Evolutionary conservation across 2,888 invertebrate species (phyloP).

Genomic region (Phania funesta): DNA sequence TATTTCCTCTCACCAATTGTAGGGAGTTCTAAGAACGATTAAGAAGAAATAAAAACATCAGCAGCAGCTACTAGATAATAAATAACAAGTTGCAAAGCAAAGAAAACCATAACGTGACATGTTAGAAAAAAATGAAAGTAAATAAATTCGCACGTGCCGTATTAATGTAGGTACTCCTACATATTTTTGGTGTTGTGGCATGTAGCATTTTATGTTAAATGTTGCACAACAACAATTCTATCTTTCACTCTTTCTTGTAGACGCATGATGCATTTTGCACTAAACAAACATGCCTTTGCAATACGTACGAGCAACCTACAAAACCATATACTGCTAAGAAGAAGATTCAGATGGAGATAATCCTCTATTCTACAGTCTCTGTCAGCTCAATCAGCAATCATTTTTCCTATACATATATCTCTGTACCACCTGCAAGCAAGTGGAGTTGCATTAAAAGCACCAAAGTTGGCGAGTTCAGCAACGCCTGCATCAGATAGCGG

Average conservation of each 20-base stretch:
- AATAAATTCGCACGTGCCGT: constrained; percentile 33
- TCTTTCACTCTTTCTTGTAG: neutral
- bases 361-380: neutral
- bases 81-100: constrained; percentile 1
- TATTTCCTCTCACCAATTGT: too few relatives aligned
- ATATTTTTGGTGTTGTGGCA: constrained; percentile 18
- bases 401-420: too few relatives aligned
- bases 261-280: constrained; percentile 4
- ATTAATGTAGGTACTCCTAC: neutral
- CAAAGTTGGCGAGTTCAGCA: too few relatives aligned
- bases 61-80: constrained; percentile 9
- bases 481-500: too few relatives aligned
- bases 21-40: too few relatives aligned
- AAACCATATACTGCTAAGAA: neutral
- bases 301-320: neutral
- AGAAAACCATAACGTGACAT: neutral
- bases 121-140: neutral
- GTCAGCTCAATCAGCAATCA: too few relatives aligned
- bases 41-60: too few relatives aligned
- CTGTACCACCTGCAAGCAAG: too few relatives aligned
- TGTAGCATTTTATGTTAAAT: constrained; percentile 41
- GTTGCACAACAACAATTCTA: constrained; percentile 49
- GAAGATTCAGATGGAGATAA: constrained; percentile 11
- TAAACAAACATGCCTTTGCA: neutral
- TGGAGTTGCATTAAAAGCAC: too few relatives aligned